Conservation (phyloP, 2,113 vertebrate species). For the Cyrtonyx montezumae region DNA sequence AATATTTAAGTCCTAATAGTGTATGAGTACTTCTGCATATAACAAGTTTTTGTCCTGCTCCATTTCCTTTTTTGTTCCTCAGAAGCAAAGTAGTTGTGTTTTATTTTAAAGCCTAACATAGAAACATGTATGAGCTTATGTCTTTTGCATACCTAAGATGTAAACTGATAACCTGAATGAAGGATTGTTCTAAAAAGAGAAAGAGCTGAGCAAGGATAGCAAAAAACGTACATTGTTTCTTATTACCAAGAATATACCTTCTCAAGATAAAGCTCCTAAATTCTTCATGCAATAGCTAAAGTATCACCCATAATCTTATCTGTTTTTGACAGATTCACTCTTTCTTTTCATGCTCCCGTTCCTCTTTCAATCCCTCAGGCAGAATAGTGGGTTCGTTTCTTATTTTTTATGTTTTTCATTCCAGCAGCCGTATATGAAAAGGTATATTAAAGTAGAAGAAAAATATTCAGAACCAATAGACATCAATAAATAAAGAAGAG, state of each 20-base stretch:
- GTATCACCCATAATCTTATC: not conserved
- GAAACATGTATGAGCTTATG: not conserved
- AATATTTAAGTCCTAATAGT: not conserved
- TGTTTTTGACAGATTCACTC: not conserved
- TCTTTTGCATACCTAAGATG: not conserved
- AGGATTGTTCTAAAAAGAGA: not conserved
- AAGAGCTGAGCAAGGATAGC: not conserved
- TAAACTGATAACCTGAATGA: not conserved
- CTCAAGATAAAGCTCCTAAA: not conserved
- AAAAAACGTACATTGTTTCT: not conserved
- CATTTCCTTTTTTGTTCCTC: not conserved
- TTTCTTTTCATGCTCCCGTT: conserved; percentile 18
- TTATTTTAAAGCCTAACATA: not conserved
- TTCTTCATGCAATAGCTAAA: not conserved
- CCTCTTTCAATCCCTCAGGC: not conserved
- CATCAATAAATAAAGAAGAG: not conserved
- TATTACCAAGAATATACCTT: not conserved
- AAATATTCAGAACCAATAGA: not conserved
- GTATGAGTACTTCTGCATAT: not conserved
- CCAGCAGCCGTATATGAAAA: not conserved
- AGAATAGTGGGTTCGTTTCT: not conserved
- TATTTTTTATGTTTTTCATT: not conserved
- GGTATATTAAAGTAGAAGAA: not conserved
- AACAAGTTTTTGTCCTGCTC: not conserved
- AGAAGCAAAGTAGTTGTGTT: not conserved